Evolutionary conservation across 2,113 vertebrate species (phyloP), one percentile per base, ranked within the genome.

Genomic region (Menura novaehollandiae): DNA sequence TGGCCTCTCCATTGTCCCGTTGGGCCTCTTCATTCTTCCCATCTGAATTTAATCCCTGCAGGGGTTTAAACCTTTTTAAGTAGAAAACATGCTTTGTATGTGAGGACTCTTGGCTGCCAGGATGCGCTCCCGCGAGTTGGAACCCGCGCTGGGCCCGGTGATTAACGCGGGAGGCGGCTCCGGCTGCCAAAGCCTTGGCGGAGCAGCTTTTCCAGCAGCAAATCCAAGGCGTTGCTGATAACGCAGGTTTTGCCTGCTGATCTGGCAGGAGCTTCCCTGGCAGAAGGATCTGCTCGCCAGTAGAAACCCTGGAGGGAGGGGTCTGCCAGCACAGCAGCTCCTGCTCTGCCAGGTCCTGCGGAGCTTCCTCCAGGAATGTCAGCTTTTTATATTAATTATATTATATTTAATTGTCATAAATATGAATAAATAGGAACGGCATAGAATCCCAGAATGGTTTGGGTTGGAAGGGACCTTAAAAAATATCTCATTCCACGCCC

Each of bases 1-100:
- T 0, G 1, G 35, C 73, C 3, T 1, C 73, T 66, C 26, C 7
- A 0, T 13, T 20, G 20, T 22, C 66, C 59, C 20, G 0, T 9
- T 6, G 21, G 3, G 8, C 62, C 73, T 56, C 43, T 39, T 64
- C 21, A 26, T 39, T 39, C 60, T 27, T 43, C 55, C 8, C 35
- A 6, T 14, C 82, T 35, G 33, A 64, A 60, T 59, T 56, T n/a
- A 28, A 69, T 39, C 51, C 74, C 89, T 26, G 55, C 26, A 39
- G 66, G 39, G 32, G 0, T 66, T 66, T 27, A 39, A 37, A 30
- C 27, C 37, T 39, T 28, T 47, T 16, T 1, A 26, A 63, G 46
- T 8, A 11, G 23, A 56, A 73, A 60, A 39, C 32, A 7, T 2
- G 0, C 2, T 6, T 6, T 0, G 24, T 10, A 6, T 43, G 32